phyloP scores from a whole-genome alignment of 1,140 invertebrate genomes.

The Thaumetopoea pityocampa region DNA sequence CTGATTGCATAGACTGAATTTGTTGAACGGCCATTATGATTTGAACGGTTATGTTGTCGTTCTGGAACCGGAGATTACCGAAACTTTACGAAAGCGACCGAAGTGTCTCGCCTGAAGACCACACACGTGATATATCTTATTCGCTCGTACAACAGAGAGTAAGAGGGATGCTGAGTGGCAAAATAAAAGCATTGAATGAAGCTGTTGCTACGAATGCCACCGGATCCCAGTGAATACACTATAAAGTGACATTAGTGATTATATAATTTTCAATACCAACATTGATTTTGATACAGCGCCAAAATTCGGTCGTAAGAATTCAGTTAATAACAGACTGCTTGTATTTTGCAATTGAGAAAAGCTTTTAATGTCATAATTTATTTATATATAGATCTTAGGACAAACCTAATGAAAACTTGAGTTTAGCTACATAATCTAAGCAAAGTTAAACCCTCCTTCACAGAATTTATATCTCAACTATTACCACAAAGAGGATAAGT shows the following conservation, averaged over 20 bases:
- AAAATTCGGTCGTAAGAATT: conserved; percentile 5
- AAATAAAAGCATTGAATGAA: conserved; percentile 73
- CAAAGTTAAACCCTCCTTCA: conserved; percentile 26
- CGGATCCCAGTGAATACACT: conserved; percentile 20
- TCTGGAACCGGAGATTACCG: conserved; percentile 48
- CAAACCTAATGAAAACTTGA: too few species aligned
- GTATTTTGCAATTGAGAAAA: background rate
- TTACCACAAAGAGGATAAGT: conserved; percentile 52
- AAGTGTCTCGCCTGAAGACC: conserved; percentile 46
- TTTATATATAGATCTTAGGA: too few species aligned
- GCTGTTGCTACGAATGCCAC: conserved; percentile 38
- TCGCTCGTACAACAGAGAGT: conserved; percentile 47
- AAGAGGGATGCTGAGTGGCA: conserved; percentile 43
- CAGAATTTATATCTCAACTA: conserved; percentile 41
- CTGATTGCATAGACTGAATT: conserved; percentile 54
- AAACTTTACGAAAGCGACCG: conserved; percentile 38
- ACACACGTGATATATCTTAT: conserved; percentile 63
- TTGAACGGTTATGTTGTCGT: conserved; percentile 65
- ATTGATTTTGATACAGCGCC: conserved; percentile 12
- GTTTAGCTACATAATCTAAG: conserved; percentile 23
- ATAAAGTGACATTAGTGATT: too few species aligned
- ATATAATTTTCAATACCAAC: conserved; percentile 13
- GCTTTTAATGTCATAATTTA: too few species aligned
- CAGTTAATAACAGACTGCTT: background rate
- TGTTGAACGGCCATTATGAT: conserved; percentile 70